Percentiles rank a stretch among this genome's conserved stretches.
Conservation (phyloP, 1,140 invertebrate genomes). For the Cephus cinctus region DNA sequence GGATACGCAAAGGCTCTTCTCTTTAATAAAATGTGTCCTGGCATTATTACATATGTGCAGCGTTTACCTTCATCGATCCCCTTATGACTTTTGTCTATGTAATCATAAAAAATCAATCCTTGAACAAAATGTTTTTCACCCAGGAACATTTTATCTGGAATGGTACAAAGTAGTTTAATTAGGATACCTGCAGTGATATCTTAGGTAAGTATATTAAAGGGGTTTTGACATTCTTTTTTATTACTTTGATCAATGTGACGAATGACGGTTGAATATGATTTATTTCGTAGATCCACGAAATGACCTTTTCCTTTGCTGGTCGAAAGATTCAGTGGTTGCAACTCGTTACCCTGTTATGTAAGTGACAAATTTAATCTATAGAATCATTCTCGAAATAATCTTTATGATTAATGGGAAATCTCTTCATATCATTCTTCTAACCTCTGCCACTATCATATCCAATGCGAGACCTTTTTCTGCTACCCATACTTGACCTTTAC, state of each 20-base stretch:
- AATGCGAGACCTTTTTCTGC: slow-evolving; percentile 65
- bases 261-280: too few relatives aligned
- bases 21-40: slow-evolving; percentile 62
- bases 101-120: slow-evolving; percentile 67
- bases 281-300: too few relatives aligned
- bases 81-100: slow-evolving; percentile 61
- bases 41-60: slow-evolving; percentile 72
- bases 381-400: neutral
- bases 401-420: too few relatives aligned
- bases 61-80: slow-evolving; percentile 61
- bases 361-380: slow-evolving; percentile 1
- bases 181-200: too few relatives aligned
- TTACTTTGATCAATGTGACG: too few relatives aligned
- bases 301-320: too few relatives aligned
- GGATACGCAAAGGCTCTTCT: slow-evolving; percentile 71
- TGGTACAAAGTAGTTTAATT: neutral
- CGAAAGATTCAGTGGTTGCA: too few relatives aligned
- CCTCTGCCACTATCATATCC: too few relatives aligned
- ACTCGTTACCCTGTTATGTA: too few relatives aligned
- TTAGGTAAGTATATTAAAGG: too few relatives aligned
- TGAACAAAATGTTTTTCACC: slow-evolving; percentile 66
- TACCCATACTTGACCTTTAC: slow-evolving; percentile 68
- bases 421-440: too few relatives aligned
- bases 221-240: too few relatives aligned
- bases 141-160: slow-evolving; percentile 62